Percentiles rank a stretch among this genome's conserved stretches.
Conservation (phyloP, 2,888 invertebrate genomes). For the Pollenia angustigena region DNA sequence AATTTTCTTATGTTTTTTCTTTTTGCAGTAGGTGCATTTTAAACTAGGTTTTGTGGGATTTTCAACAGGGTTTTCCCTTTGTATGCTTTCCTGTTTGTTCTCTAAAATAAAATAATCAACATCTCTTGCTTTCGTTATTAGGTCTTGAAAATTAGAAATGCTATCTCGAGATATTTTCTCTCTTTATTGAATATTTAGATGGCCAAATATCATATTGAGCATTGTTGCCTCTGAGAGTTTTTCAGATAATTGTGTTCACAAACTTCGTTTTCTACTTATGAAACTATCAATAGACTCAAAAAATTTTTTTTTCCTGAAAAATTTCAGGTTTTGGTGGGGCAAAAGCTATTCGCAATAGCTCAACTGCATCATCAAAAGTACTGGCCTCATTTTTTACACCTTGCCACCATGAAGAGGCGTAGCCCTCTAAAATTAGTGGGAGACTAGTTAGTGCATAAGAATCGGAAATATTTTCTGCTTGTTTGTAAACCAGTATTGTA, state of each 20-base stretch:
- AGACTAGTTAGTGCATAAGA: conserved; percentile 52
- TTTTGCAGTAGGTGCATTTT: conserved; percentile 35
- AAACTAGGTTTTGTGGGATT: neutral
- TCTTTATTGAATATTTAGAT: no score
- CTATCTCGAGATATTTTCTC: no score
- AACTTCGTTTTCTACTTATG: conserved; percentile 49
- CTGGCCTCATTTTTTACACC: conserved; percentile 47
- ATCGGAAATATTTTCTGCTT: conserved; percentile 66
- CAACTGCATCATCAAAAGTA: conserved; percentile 38
- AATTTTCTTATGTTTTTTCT: conserved; percentile 31
- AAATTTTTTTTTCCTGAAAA: conserved; percentile 28
- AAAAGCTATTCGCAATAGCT: conserved; percentile 7
- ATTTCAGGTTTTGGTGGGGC: conserved; percentile 55
- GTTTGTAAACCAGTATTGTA: conserved; percentile 41
- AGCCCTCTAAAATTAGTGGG: conserved; percentile 57
- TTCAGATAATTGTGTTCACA: conserved; percentile 45
- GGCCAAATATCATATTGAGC: no score
- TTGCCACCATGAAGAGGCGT: conserved; percentile 64
- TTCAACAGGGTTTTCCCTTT: conserved; percentile 19
- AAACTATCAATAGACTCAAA: conserved; percentile 52
- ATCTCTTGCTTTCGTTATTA: no score
- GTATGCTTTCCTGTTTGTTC: no score
- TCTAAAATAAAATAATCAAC: no score
- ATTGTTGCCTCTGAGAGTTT: no score
- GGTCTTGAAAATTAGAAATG: no score